Evolutionary conservation across 2,888 invertebrate genomes (phyloP).

Genomic region (Acleris sparsana): DNA sequence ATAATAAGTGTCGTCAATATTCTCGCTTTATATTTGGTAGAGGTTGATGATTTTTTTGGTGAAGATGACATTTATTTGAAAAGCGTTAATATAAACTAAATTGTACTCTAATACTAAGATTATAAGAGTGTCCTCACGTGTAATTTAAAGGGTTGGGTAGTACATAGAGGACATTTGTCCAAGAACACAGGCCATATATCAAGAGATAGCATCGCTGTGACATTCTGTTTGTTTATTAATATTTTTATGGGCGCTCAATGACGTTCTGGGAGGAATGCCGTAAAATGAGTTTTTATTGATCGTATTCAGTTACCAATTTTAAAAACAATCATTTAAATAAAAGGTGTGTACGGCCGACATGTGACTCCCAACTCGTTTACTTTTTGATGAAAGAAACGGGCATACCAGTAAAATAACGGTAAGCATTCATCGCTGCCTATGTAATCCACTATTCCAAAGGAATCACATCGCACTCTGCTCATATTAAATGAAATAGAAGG

Average conservation of each 20-base stretch:
- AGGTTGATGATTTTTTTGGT: slow-evolving; percentile 22
- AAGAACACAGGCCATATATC: slow-evolving; percentile 46
- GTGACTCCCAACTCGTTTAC: no score
- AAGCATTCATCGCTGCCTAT: no score
- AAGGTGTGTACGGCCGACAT: not conserved
- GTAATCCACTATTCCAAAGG: no score
- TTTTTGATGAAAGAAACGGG: no score
- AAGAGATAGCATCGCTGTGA: slow-evolving; percentile 46
- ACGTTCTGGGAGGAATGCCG: slow-evolving; percentile 39
- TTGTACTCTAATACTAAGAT: not conserved
- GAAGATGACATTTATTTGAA: slow-evolving; percentile 1
- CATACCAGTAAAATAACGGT: no score
- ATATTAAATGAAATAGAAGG: no score
- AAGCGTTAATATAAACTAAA: not conserved
- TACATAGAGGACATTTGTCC: slow-evolving; percentile 44
- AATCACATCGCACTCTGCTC: no score
- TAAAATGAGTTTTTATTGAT: slow-evolving; percentile 42
- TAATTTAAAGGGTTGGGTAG: slow-evolving; percentile 33
- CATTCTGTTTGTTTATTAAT: slow-evolving; percentile 45
- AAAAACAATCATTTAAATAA: slow-evolving; percentile 12
- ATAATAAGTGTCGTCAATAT: not conserved
- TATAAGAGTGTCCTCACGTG: slow-evolving; percentile 1
- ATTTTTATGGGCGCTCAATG: slow-evolving; percentile 44
- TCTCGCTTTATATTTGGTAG: not conserved
- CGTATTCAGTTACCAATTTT: slow-evolving; percentile 29